phyloP scores from a whole-genome alignment of 2,888 invertebrate species.

The Caenorhabditis becei region DNA sequence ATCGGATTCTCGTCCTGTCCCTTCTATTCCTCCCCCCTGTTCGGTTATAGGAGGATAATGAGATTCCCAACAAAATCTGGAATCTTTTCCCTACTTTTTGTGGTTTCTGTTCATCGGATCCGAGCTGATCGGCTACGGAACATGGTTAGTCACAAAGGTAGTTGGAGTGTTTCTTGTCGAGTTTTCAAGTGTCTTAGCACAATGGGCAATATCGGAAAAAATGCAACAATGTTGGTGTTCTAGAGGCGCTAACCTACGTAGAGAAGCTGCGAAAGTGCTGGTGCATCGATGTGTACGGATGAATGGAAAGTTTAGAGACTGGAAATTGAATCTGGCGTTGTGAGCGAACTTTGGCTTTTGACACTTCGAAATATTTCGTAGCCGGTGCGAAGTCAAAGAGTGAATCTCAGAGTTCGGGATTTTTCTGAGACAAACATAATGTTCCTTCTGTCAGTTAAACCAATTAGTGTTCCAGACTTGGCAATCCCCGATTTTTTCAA shows the following conservation, averaged over 20 bases:
- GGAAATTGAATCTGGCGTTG: neutral
- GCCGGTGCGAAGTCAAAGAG: no score
- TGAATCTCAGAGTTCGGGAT: no score
- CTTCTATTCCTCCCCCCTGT: neutral
- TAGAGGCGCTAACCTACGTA: neutral
- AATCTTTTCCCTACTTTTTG: neutral
- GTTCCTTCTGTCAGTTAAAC: no score
- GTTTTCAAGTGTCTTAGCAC: neutral
- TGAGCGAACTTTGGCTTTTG: no score
- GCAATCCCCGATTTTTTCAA: no score
- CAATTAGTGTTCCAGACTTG: no score
- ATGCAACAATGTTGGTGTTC: neutral
- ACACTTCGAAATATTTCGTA: no score
- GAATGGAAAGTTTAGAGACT: neutral
- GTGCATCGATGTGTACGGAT: neutral
- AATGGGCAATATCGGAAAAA: neutral
- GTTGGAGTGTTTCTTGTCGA: neutral
- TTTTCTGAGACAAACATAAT: no score
- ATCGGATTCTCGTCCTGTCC: neutral
- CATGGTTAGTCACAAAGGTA: constrained; percentile 36
- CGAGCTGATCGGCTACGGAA: constrained; percentile 14
- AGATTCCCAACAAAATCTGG: neutral
- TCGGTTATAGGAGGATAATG: constrained; percentile 2
- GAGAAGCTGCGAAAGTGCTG: neutral
- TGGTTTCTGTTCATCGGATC: neutral